These are phyloP conservation scores for Bungarus multicinctus DNA, from an alignment of 2,113 vertebrate species.

Conservation along the genomic window DNA sequence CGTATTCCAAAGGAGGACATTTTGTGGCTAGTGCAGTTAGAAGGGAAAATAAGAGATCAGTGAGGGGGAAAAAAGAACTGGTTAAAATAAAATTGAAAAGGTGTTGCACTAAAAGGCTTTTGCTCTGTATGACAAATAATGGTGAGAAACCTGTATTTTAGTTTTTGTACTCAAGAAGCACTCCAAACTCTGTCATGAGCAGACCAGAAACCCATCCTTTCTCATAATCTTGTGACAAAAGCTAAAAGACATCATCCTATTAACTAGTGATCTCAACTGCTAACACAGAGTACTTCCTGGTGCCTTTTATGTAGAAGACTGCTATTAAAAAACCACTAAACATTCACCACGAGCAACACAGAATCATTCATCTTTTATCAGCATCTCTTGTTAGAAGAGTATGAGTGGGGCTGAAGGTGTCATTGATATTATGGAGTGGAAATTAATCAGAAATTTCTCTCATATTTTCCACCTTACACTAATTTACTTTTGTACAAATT, in stretches of 20 bases:
- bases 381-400: slow-evolving; percentile 86
- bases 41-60: slow-evolving; percentile 84
- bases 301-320: slow-evolving; percentile 87
- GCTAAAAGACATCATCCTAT: slow-evolving; percentile 99
- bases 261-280: slow-evolving; percentile 98
- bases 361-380: slow-evolving; percentile 95
- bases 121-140: slow-evolving; percentile 87
- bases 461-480: slow-evolving; percentile 84
- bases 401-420: slow-evolving; percentile 89
- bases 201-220: slow-evolving; percentile 90
- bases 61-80: slow-evolving; percentile 83
- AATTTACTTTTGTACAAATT: slow-evolving; percentile 85
- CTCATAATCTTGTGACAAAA: slow-evolving; percentile 99
- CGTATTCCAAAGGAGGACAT: slow-evolving; percentile 76
- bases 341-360: slow-evolving; percentile 85
- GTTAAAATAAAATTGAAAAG: slow-evolving; percentile 85
- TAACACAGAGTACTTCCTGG: slow-evolving; percentile 94
- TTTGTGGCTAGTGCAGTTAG: slow-evolving; percentile 90
- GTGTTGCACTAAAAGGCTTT: slow-evolving; percentile 89
- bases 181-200: slow-evolving; percentile 80
- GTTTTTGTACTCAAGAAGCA: slow-evolving; percentile 90
- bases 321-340: slow-evolving; percentile 92
- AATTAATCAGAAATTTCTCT: slow-evolving; percentile 90
- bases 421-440: slow-evolving; percentile 94
- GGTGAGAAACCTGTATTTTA: slow-evolving; percentile 84